Evolutionary conservation across 2,888 invertebrate species (phyloP).

Genomic region (Pseudococcus jackbeardsleyi): DNA sequence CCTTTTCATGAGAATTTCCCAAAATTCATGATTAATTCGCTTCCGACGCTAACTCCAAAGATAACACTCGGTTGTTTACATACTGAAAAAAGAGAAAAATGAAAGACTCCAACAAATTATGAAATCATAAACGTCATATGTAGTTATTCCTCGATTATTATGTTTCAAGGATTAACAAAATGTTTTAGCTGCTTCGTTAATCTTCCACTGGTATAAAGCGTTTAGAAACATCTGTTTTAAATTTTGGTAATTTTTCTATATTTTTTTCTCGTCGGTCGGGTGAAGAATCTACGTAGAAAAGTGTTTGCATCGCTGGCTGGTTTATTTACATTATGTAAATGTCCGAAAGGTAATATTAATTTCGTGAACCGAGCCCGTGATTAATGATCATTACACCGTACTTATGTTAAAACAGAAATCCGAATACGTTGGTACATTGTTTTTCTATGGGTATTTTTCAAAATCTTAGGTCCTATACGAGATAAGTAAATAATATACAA

Average conservation of each 20-base stretch:
- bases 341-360: slow-evolving; percentile 52
- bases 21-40: not conserved
- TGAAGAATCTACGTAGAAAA: not conserved
- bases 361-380: not conserved
- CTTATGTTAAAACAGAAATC: slow-evolving; percentile 14
- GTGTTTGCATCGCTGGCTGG: not conserved
- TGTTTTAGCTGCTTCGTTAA: not conserved
- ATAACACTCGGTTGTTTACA: not conserved
- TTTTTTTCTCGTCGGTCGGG: not conserved
- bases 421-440: slow-evolving; percentile 47
- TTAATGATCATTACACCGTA: slow-evolving; percentile 41
- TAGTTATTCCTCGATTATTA: slow-evolving; percentile 6
- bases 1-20: not conserved
- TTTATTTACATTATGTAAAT: slow-evolving; percentile 47
- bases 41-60: not conserved
- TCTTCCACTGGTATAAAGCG: not conserved
- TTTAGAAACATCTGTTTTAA: slow-evolving; percentile 35
- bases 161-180: not conserved
- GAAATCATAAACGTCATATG: slow-evolving; percentile 1
- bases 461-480: no score
- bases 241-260: not conserved
- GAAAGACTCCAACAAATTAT: not conserved
- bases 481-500: not conserved
- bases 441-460: slow-evolving; percentile 5
- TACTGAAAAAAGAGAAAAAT: not conserved